phyloP scores from a whole-genome alignment of 2,888 invertebrate species.

The Pheosia tremula region DNA sequence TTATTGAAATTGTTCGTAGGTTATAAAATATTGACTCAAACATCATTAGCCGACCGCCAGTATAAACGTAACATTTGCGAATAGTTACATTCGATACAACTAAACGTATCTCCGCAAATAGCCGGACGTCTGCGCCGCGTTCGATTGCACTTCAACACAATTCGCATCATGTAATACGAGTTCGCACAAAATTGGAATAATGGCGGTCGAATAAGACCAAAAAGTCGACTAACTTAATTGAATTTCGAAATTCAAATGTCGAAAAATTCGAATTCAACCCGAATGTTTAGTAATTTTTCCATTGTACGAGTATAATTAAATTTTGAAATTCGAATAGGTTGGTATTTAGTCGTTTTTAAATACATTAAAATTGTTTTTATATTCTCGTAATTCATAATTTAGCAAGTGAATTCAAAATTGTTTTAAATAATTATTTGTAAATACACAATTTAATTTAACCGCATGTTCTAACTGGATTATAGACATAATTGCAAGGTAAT shows the following conservation, averaged over 20 bases:
- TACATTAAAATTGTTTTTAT: not conserved
- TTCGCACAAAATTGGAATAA: conserved; percentile 1
- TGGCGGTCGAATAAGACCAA: not conserved
- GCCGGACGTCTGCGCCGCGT: conserved; percentile 53
- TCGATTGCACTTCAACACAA: conserved; percentile 47
- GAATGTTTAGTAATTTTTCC: not conserved
- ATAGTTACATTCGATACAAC: conserved; percentile 64
- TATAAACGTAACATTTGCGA: conserved; percentile 40
- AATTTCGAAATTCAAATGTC: not conserved
- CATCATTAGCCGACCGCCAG: conserved; percentile 24
- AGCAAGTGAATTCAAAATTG: not conserved
- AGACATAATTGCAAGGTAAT: not conserved
- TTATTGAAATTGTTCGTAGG: conserved; percentile 1
- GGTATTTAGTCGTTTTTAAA: not conserved
- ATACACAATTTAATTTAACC: not conserved
- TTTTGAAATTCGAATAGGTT: not conserved
- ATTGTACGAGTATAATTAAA: not conserved
- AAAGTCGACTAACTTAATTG: not conserved
- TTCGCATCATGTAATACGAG: conserved; percentile 23
- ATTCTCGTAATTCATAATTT: not conserved
- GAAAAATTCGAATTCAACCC: not conserved
- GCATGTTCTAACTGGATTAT: not conserved
- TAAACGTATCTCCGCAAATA: conserved; percentile 64
- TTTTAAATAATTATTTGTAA: conserved; percentile 1
- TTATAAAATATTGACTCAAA: conserved; percentile 28